Evolutionary conservation across 2,797 vertebrate genomes (phyloP), one percentile per base, ranked within the genome.

Genomic region (Prionace glauca): DNA sequence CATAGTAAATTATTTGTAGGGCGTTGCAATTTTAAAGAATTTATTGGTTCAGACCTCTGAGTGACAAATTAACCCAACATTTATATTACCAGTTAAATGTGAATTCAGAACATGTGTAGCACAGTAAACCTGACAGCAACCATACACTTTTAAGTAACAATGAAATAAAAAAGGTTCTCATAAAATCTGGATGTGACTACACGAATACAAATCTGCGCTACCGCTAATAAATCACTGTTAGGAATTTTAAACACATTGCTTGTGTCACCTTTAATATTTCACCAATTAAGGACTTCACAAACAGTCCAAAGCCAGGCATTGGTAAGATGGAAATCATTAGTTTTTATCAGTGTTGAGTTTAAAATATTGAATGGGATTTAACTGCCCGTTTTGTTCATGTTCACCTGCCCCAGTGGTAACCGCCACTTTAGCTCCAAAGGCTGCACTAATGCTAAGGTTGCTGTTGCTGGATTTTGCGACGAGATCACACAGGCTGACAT

Each of bases 221-320:
- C n/a, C 90, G 41, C 65, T 69, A 69, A 95, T 95, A 95, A 95
- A 95, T 95, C 71, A 74, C 72, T 50, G 93, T 95, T 95, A 60
- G 71, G n/a, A 65, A 92, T 92, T 69, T 69, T 92, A 92, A 69
- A 69, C 3, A 20, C 93, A 95, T 95, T 95, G 72, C 69, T 72
- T 18, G 71, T 95, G 93, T 74, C 93, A 72, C 71, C 26, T 95
- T 60, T 95, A 95, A 95, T 95, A 95, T 77, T 95, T 77, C 71
- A 95, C 93, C 93, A 95, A 95, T 95, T 95, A 95, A 74, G 93
- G 45, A 95, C 74, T 32, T 95, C 71, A 74, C 72, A 71, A 94
- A 10, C 41, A 74, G 93, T 74, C 50, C 69, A 56, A 32, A 72
- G 45, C 93, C 10, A 77, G 56, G 45, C 50, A 50, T 56, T 95